Percentiles rank a stretch among this genome's conserved stretches.
These are phyloP conservation scores for Himalopsyche kuldschensis DNA, from an alignment of 2,888 invertebrate species.

Conservation along the genomic window DNA sequence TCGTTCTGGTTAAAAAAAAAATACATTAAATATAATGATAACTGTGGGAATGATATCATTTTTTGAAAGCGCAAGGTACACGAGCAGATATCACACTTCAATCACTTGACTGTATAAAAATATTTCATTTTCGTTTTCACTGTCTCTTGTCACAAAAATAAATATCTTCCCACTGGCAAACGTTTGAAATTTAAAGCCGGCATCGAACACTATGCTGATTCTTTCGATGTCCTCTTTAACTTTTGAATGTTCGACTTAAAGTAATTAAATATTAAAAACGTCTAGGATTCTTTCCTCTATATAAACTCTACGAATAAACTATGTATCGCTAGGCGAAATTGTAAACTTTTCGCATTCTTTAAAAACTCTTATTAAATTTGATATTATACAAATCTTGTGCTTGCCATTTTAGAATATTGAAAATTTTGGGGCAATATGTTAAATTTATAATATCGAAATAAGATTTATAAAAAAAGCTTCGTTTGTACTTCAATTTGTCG, in stretches of 20 bases:
- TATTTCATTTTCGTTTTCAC: not conserved
- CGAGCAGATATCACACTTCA: not conserved
- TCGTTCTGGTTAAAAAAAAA: conserved; percentile 32
- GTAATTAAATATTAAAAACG: conserved; percentile 5
- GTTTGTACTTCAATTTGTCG: conserved; percentile 33
- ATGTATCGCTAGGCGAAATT: conserved; percentile 14
- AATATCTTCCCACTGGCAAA: conserved; percentile 12
- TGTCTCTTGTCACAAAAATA: not conserved
- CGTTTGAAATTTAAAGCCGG: conserved; percentile 4
- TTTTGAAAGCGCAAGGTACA: not conserved
- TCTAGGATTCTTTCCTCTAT: conserved; percentile 22
- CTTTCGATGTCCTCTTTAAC: not conserved
- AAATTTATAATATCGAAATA: conserved; percentile 14
- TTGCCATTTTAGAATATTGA: conserved; percentile 32
- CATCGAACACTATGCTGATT: not conserved
- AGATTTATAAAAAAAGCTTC: conserved; percentile 27
- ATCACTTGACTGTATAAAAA: not conserved
- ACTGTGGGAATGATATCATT: conserved; percentile 15
- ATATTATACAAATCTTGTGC: conserved; percentile 36
- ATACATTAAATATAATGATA: conserved; percentile 14
- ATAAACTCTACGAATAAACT: conserved; percentile 13
- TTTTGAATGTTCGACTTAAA: conserved; percentile 4
- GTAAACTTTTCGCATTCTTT: conserved; percentile 14
- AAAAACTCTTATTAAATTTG: conserved; percentile 9
- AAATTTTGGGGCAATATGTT: conserved; percentile 26